Evolutionary conservation across 2,797 vertebrate species (phyloP).

Genomic region (Meriones psammophilus): DNA sequence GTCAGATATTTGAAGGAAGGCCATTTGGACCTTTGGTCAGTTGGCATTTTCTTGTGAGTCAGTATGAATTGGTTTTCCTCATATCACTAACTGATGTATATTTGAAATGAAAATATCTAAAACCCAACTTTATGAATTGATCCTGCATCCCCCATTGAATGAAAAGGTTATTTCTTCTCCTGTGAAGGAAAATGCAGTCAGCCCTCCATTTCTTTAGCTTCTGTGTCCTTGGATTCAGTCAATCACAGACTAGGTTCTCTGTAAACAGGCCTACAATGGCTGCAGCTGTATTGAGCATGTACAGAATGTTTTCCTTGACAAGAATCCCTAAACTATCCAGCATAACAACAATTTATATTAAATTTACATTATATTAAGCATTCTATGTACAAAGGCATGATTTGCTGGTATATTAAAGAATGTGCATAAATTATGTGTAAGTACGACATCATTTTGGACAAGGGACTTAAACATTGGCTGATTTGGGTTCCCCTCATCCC

Average conservation of each 20-base stretch:
- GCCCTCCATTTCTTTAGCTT: neutral
- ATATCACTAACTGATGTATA: neutral
- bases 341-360: neutral
- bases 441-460: neutral
- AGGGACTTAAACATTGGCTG: neutral
- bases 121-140: neutral
- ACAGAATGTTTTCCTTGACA: neutral
- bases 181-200: neutral
- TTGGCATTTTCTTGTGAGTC: neutral
- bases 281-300: neutral
- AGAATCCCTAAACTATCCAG: neutral
- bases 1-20: neutral
- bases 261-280: neutral
- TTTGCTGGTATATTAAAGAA: neutral
- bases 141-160: neutral
- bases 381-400: neutral
- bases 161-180: slow-evolving; percentile 27
- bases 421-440: neutral
- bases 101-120: slow-evolving; percentile 31
- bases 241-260: neutral
- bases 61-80: neutral
- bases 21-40: neutral
- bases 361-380: neutral
- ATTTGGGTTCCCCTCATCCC: neutral
- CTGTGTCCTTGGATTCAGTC: neutral